Base-by-base conservation (phyloP, 2,113 vertebrate species). In the Columba janthina region DNA sequence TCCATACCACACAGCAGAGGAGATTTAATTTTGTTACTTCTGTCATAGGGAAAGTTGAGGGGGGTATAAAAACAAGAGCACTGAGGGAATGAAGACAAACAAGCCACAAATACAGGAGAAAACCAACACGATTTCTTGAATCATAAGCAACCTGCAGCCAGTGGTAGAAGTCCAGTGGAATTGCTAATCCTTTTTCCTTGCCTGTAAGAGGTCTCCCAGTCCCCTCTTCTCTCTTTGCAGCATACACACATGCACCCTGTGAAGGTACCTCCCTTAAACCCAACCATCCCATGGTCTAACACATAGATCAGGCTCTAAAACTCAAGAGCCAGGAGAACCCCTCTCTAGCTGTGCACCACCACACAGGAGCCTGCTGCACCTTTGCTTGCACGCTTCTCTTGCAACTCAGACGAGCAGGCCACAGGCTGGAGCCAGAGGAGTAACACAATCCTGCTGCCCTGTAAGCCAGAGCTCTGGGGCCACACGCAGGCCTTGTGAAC, bases 401-500 rank as follows among this genome's bases (percentile, higher is more conserved):
- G 44, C 44, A 46, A 46, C 44, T 46, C 44, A 19, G 44, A 46
- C 9, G 44, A 46, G 70, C 20, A n/a, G 61, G 20, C 15, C 15
- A 11, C 29, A 54, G 44, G 15, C 14, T 38, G 6, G 7, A 50
- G 57, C 38, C 42, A 54, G 44, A 48, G 26, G 10, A 50, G 15
- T 2, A n/a, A 28, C 2, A 8, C 64, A 6, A 22, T 32, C 28
- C 61, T 1, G 1, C 32, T 42, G 28, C 6, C 20, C 61, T 5
- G 3, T 12, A 7, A 13, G 16, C 46, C 73, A 85, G 87, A 74
- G 44, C 73, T 84, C 29, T 9, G 25, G 32, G 78, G 54, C 51
- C n/a, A 54, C 10, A 15, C 26, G 15, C 0, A 1, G 4, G 2
- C 58, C 62, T 56, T 1, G 5, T 3, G 19, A 40, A 34, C 3